Base-by-base conservation (phyloP, 2,888 invertebrate genomes). In the Orthosia gothica region DNA sequence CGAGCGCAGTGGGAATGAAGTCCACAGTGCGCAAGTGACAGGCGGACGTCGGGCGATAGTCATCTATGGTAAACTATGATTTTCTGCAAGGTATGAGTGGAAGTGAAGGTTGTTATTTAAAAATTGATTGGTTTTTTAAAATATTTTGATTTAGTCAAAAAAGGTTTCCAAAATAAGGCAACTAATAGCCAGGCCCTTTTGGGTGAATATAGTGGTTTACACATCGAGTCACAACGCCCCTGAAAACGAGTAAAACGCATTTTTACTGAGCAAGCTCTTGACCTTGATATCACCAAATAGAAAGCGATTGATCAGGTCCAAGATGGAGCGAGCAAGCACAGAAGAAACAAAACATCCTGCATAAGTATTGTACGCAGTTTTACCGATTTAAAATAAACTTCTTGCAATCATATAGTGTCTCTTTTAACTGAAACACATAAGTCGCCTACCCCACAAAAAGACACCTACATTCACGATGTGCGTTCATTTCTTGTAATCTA, bases 1-100 rank as follows among this genome's bases (percentile, higher is more conserved):
- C 91, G 72, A 83, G 91, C 92, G 91, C 91, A 90, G 68, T 82
- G 15, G 26, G 40, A 58, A 81, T 89, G 82, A 90, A 87, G 86
- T 87, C 87, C 86, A 82, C 55, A 78, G 76, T 81, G n/a, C 32
- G 54, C 81, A 78, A 82, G 86, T 81, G 79, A 83, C 87, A 69
- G 77, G 74, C 58, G 59, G 32, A 23, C 32, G 52, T 70, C 66
- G 50, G 52, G 5, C 32, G 78, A 80, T 79, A 77, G 58, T 52
- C 70, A 83, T 82, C 79, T 78, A 64, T 68, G 58, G 63, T 58
- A 47, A 50, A 79, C 49, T n/a, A 15, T 23, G 23, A 61, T 71
- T 20, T 61, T 74, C 70, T 11, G 68, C 26, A 9, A 18, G 15
- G 55, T 65, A 47, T 68, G n/a, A 12, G 58, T 59, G 79, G 68